Conservation (phyloP, 2,888 invertebrate species). For the Dione vanillae region DNA sequence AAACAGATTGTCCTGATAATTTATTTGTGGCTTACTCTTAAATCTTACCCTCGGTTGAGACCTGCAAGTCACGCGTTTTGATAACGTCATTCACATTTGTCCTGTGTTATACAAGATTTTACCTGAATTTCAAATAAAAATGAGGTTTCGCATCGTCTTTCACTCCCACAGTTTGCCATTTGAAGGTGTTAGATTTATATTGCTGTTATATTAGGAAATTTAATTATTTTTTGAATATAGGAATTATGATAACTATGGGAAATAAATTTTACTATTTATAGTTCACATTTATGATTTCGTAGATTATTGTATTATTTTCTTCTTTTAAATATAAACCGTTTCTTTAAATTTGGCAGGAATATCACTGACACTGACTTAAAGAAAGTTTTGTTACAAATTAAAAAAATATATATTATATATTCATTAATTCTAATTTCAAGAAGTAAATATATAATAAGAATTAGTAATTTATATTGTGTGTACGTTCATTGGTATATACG, state of each 20-base stretch:
- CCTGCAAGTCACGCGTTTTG: constrained; percentile 60
- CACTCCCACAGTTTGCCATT: constrained; percentile 21
- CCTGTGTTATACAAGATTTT: constrained; percentile 60
- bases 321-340: no score
- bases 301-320: no score
- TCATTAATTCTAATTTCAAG: no score
- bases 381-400: no score
- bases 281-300: background rate
- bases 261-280: background rate
- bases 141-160: constrained; percentile 50
- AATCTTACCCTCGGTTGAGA: constrained; percentile 45
- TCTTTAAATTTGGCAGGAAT: no score
- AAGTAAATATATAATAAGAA: no score
- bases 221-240: no score
- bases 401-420: no score
- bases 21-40: constrained; percentile 54
- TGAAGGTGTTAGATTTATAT: background rate
- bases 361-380: no score
- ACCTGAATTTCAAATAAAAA: constrained; percentile 62
- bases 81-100: constrained; percentile 76
- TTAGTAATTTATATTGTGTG: no score
- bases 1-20: constrained; percentile 70
- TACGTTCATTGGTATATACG: no score
- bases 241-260: background rate
- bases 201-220: background rate